These are phyloP conservation scores for Camelus bactrianus DNA, from an alignment of 2,113 vertebrate genomes.

Conservation along the genomic window DNA sequence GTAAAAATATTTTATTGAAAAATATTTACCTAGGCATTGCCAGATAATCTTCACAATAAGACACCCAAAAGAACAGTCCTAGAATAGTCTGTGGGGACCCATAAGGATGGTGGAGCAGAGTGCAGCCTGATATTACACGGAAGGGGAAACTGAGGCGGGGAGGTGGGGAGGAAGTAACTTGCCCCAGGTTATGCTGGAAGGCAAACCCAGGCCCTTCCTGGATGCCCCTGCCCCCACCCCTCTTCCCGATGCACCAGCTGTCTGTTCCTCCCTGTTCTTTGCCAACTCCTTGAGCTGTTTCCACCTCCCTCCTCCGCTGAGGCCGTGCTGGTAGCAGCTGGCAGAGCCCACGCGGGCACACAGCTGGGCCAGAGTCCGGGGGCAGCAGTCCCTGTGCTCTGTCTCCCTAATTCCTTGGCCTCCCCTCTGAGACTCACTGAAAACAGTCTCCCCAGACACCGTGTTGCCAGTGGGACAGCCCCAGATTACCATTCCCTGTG, in stretches of 20 bases:
- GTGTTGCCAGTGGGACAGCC: no score
- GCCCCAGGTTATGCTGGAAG: background rate
- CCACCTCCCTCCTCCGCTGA: background rate
- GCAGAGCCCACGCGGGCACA: fast-evolving
- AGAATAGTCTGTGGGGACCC: background rate
- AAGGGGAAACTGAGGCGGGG: background rate
- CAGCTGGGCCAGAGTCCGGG: background rate
- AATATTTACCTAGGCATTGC: background rate
- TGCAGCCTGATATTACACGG: background rate
- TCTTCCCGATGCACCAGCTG: background rate
- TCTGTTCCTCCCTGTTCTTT: background rate
- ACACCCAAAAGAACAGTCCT: background rate
- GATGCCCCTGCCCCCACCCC: no score
- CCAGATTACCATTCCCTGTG: background rate
- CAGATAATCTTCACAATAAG: background rate
- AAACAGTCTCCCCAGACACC: background rate
- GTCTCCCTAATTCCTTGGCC: fast-evolving
- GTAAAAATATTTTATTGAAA: slow-evolving; percentile 8
- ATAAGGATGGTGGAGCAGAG: background rate
- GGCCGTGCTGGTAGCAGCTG: background rate
- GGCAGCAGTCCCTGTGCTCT: background rate
- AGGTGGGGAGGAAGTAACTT: background rate
- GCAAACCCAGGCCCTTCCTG: background rate
- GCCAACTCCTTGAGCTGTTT: background rate
- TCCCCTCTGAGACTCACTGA: background rate